Conservation (phyloP, 2,888 invertebrate genomes). For the Drosophila ustulata region DNA sequence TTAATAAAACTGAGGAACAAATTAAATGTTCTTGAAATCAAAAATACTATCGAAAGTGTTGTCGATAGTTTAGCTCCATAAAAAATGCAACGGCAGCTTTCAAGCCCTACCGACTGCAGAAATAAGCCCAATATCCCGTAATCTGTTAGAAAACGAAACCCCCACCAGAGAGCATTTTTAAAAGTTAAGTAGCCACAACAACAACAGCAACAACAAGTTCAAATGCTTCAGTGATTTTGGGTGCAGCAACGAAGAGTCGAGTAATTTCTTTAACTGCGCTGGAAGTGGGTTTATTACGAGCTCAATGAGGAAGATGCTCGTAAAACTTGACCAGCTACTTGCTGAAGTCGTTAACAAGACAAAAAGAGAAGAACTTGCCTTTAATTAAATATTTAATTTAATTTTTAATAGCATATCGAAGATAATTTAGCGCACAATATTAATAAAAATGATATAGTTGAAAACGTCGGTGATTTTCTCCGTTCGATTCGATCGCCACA, state of each 20-base stretch:
- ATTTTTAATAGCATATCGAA: not conserved
- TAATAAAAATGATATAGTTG: not conserved
- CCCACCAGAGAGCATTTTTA: conserved; percentile 16
- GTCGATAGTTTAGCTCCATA: not conserved
- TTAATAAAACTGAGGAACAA: too few species aligned
- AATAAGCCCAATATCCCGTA: not conserved
- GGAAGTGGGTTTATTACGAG: conserved; percentile 25
- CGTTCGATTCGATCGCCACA: not conserved
- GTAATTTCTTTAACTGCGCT: conserved; percentile 42
- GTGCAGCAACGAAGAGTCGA: conserved; percentile 38
- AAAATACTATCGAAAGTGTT: not conserved
- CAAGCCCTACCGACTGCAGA: not conserved
- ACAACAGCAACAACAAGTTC: conserved; percentile 3
- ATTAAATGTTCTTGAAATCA: too few species aligned
- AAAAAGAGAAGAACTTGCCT: not conserved
- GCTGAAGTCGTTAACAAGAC: conserved; percentile 4
- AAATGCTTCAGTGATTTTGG: conserved; percentile 57
- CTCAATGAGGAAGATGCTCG: conserved; percentile 28
- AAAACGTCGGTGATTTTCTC: conserved; percentile 18
- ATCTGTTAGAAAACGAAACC: conserved; percentile 18
- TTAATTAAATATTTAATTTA: conserved; percentile 29
- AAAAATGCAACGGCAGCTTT: not conserved
- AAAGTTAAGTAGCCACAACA: conserved; percentile 24
- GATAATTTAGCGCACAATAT: not conserved
- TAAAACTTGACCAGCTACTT: conserved; percentile 21